Conservation (phyloP, 2,888 invertebrate genomes). For the Volucella inanis region DNA sequence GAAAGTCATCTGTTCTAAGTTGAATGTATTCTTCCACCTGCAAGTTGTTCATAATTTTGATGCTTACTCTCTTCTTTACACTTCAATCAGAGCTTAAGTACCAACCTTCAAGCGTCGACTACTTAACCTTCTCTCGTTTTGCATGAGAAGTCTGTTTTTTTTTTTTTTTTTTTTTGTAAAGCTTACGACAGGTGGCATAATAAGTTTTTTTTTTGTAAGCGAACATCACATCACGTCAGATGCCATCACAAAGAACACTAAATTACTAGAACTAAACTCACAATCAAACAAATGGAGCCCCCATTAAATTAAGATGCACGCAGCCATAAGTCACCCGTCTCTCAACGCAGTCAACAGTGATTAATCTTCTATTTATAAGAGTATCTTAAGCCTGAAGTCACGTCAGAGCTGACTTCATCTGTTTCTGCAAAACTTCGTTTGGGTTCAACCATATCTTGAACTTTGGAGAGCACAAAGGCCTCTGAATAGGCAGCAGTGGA, state of each 20-base stretch:
- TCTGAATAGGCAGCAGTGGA: slow-evolving; percentile 22
- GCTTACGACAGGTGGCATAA: slow-evolving; percentile 14
- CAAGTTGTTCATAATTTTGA: too few species aligned
- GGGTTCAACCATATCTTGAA: slow-evolving; percentile 65
- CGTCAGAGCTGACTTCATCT: slow-evolving; percentile 19
- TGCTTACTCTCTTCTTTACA: too few species aligned
- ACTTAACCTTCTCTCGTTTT: too few species aligned
- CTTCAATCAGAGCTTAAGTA: too few species aligned
- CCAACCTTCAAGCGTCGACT: too few species aligned
- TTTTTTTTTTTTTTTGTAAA: background rate
- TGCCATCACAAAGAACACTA: slow-evolving; percentile 1
- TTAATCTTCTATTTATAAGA: slow-evolving; percentile 67
- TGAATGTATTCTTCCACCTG: too few species aligned
- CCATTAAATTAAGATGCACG: slow-evolving; percentile 65
- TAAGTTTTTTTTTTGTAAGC: slow-evolving; percentile 5
- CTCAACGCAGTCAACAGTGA: slow-evolving; percentile 47
- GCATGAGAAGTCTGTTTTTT: too few species aligned
- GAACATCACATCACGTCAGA: slow-evolving; percentile 17
- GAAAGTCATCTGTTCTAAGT: too few species aligned
- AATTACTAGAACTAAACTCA: background rate
- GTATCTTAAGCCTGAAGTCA: slow-evolving; percentile 51
- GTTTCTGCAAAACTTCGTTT: slow-evolving; percentile 28
- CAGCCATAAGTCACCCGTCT: slow-evolving; percentile 65
- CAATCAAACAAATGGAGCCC: slow-evolving; percentile 45
- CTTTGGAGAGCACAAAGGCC: slow-evolving; percentile 59